Evolutionary conservation across 2,888 invertebrate species (phyloP).

Genomic region (Oscheius sp.): DNA sequence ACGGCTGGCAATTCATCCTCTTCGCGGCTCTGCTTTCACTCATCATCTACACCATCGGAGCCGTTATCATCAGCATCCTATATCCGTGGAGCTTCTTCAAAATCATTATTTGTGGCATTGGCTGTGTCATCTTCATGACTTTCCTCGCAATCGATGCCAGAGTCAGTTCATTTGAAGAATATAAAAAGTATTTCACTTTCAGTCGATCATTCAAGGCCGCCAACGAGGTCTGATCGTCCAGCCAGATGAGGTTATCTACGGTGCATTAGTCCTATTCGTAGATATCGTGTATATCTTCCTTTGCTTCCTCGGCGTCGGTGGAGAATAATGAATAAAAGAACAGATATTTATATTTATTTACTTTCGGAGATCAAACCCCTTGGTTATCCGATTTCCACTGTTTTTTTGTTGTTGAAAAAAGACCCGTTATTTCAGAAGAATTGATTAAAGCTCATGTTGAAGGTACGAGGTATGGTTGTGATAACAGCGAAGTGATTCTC

Average conservation of each 20-base stretch:
- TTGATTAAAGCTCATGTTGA: too few species aligned
- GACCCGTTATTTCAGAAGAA: too few species aligned
- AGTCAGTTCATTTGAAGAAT: background rate
- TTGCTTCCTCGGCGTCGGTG: background rate
- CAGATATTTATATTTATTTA: too few species aligned
- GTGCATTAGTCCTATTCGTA: conserved; percentile 9
- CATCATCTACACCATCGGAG: background rate
- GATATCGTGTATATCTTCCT: conserved; percentile 17
- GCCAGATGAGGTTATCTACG: conserved; percentile 14
- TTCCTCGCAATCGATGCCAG: background rate
- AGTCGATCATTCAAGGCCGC: background rate
- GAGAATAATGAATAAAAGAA: background rate
- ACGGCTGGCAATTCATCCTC: conserved; percentile 7
- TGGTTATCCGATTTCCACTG: too few species aligned
- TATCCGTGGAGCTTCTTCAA: too few species aligned
- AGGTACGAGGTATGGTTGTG: too few species aligned
- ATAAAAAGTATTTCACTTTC: background rate
- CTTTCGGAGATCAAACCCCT: too few species aligned
- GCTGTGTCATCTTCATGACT: conserved; percentile 8
- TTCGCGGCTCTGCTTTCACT: background rate
- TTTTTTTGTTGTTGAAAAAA: too few species aligned
- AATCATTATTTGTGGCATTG: background rate
- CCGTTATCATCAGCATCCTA: background rate
- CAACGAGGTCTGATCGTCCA: background rate
- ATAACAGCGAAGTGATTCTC: background rate